Base-by-base conservation (phyloP, 1,140 invertebrate genomes). In the Cotesia typhae region DNA sequence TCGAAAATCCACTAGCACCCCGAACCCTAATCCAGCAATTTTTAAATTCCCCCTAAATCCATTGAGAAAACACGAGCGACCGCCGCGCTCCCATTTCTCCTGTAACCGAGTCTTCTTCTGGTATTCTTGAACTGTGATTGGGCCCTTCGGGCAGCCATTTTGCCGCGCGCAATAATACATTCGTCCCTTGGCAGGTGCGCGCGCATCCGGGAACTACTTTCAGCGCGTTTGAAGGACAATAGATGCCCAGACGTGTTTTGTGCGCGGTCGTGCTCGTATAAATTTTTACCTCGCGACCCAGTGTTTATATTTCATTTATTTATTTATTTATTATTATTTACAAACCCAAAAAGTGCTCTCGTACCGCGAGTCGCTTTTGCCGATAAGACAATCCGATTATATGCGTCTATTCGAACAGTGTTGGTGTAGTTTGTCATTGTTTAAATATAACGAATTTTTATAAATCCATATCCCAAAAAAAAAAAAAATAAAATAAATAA, bases 181-280 rank as follows among this genome's bases (percentile, higher is more conserved):
- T 64, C 57, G 59, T 2, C 47, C 35, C 72, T 72, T 74, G 77
- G 79, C 79, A 85, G 78, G 77, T 86, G 84, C 85, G 84, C 83
- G 84, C 85, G 85, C 85, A 85, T 55, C 66, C 20, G 67, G 84
- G 82, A 79, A 86, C 85, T 87, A 87, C 85, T 86, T 87, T 86
- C 83, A 83, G 81, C 84, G 84, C 84, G 83, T 84, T 83, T 82
- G 81, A 80, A 79, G 82, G 85, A 87, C 85, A 87, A 86, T 86
- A 86, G 84, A 81, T 80, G 71, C 75, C 80, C 82, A 86, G 85
- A 86, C 82, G 85, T 86, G 84, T 83, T 85, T 84, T 79, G 84
- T 85, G 83, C 85, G 85, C 85, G 85, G 78, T 81, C 82, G 82
- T 82, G 84, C 74, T 83, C 81, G 81, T 83, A 75, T 80, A 81